Evolutionary conservation across 2,797 vertebrate species (phyloP), one percentile per base, ranked within the genome.

Genomic region (Mallotus villosus): DNA sequence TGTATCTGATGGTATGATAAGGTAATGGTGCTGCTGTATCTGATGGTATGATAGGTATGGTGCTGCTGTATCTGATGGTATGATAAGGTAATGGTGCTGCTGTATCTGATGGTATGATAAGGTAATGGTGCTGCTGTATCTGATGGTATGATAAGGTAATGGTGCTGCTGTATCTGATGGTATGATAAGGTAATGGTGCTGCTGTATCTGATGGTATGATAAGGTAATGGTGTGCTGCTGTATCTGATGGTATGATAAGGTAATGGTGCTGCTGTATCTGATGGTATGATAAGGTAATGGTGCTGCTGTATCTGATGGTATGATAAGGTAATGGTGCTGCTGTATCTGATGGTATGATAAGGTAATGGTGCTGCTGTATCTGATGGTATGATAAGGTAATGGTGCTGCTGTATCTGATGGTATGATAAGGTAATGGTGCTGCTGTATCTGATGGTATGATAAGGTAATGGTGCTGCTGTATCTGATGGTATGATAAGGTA

Each of bases 401-500:
- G 17, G n/a, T 66, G 63, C 32, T 16, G 6, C 19, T 22, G n/a
- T 41, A 19, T n/a, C n/a, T n/a, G n/a, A 68, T 96, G 95, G 95
- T 94, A 89, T 86, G 92, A 86, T 79, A 94, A 95, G 95, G 95
- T 96, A 95, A 90, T 80, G 17, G n/a, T 66, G 63, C 32, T 16
- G 6, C 19, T 22, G n/a, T 41, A 19, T n/a, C n/a, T n/a, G n/a
- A 68, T 96, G 95, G 95, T 94, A 89, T 86, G 92, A 86, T 79
- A 94, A 95, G 95, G 95, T 96, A 95, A 90, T 80, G 17, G n/a
- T 66, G 63, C 32, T 16, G 6, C 19, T 22, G n/a, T 41, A 19
- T n/a, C n/a, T n/a, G n/a, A 68, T 96, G 95, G 95, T 94, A 89
- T 86, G 92, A 86, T 79, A 94, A 95, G 95, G 95, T 96, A 95